phyloP scores from a whole-genome alignment of 2,888 invertebrate species.

The Drosophila helvetica region DNA sequence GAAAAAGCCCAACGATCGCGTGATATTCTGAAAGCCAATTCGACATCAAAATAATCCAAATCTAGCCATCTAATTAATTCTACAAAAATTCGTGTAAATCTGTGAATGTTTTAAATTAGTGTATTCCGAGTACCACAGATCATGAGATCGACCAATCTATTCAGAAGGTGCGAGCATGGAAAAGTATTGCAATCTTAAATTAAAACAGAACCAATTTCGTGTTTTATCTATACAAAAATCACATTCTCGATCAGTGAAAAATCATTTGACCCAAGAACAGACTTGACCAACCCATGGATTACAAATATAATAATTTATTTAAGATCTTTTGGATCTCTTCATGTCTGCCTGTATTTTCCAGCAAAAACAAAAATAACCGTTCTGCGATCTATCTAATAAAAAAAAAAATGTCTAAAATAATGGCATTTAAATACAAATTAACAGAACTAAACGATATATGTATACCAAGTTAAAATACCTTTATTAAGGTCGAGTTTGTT shows the following conservation, averaged over 20 bases:
- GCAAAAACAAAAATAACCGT: too few relatives aligned
- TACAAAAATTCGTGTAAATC: not conserved
- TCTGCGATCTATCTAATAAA: too few relatives aligned
- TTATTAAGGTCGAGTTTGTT: not conserved
- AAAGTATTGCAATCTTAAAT: not conserved
- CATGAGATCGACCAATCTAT: constrained; percentile 23
- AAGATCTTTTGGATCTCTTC: not conserved
- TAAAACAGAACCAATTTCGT: not conserved
- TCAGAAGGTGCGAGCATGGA: constrained; percentile 23
- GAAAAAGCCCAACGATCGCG: constrained; percentile 18
- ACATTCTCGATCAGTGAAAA: not conserved
- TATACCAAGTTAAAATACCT: too few relatives aligned
- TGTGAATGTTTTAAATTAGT: constrained; percentile 6
- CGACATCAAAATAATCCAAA: not conserved
- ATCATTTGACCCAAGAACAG: not conserved
- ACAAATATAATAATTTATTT: not conserved
- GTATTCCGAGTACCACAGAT: constrained; percentile 8
- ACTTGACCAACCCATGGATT: not conserved
- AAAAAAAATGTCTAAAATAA: too few relatives aligned
- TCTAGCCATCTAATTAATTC: too few relatives aligned
- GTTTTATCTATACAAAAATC: not conserved
- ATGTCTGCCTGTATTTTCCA: not conserved
- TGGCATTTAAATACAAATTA: not conserved
- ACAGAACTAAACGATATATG: not conserved
- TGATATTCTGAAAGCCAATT: not conserved